Evolutionary conservation across 1,140 invertebrate genomes (phyloP), one percentile per base, ranked within the genome.

Genomic region (Apocrypta bakeri): DNA sequence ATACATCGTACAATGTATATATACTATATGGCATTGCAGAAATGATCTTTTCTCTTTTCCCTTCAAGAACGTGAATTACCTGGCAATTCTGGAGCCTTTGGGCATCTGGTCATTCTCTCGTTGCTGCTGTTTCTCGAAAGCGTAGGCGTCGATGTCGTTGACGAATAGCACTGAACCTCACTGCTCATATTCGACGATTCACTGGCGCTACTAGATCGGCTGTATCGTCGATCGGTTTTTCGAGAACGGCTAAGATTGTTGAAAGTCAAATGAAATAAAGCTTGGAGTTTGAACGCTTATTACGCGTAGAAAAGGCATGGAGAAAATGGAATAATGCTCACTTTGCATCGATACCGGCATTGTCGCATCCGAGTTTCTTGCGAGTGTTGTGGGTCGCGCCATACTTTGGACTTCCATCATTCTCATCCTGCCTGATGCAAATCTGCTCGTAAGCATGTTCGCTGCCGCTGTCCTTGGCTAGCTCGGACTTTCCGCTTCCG

Each of bases 371-470:
- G 31, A 85, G 63, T 64, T 90, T 91, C 84, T 90, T 91, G 31
- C 87, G 86, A 1, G 87, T 91, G 83, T 90, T 91, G 31, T 88
- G 86, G 1, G 87, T 85, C 12, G 85, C 27, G 0, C 25, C 17
- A 21, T 56, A 71, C 31, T 68, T 76, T 1, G 42, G 24, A 31
- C 42, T 69, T 4, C 27, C 64, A 14, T 86, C 87, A 27, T 64
- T 56, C 80, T 88, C 88, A n/a, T 92, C 90, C 42, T 89, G 90
- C 24, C 87, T 87, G 33, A 90, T 83, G 84, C 89, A 90, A 81
- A 92, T 92, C 84, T 92, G 91, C 83, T 92, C 91, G 84, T 92
- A 92, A 81, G 90, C 90, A 79, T 92, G 91, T 37, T 92, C 91
- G 48, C 87, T 83, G 14, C 56, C 85, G 31, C 87, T 87, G 37